Base-by-base conservation (phyloP, 2,888 invertebrate species). In the Acanthoscelides obtectus region DNA sequence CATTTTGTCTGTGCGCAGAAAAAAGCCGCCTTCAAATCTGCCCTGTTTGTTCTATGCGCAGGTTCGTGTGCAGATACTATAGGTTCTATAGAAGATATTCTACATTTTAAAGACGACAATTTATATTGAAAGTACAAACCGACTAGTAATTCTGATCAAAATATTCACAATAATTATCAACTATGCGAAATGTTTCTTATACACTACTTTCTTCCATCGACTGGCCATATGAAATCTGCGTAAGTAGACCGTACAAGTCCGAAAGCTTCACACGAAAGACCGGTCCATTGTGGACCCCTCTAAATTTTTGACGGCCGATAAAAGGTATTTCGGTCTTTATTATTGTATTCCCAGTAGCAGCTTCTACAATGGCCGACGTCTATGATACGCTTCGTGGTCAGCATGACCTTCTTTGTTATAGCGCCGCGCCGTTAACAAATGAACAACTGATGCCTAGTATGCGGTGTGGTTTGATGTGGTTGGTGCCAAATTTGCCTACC, bases 301-400 rank as follows among this genome's bases (percentile, higher is more conserved):
- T 72, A 75, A 75, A 75, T 73, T 73, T 76, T 76, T 79, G 78
- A 79, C 77, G 72, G 71, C 76, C 74, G 76, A 79, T 79, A 79
- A 79, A 79, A 79, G 77, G 74, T 74, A 77, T 76, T 75, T 73
- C 70, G 69, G 72, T 75, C 76, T 79, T 78, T 79, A 78, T 76
- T 75, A 77, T 77, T 75, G 73, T 76, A 71, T 76, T 77, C 79
- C 76, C 79, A 71, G 79, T 79, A 79, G 79, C 79, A 71, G 76
- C 75, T 75, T 77, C 75, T 71, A 74, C 72, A 74, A 74, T 45
- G 45, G 45, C 45, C 45, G 45, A 17, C 45, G 45, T 45, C 45
- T 45, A 45, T 45, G 45, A 45, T 45, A 45, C 45, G 45, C 45
- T 45, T 17, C 45, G 45, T 45, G 5, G 12, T 12, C 45, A 17